Base-by-base conservation (phyloP, 2,888 invertebrate species). In the Callyntrura guangdongensis region DNA sequence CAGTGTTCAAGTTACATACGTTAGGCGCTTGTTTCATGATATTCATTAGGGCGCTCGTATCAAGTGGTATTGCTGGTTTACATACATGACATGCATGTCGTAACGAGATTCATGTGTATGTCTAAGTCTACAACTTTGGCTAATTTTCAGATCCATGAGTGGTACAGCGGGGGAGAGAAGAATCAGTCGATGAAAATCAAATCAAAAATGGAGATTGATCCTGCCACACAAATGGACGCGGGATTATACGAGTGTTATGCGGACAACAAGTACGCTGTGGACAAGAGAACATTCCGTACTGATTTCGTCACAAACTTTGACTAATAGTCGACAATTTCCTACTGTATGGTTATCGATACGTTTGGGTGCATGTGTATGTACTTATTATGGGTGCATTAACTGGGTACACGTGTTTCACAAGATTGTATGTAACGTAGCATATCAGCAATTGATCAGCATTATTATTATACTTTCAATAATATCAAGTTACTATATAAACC, bases 141-240 rank as follows among this genome's bases (percentile, higher is more conserved):
- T 36, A 4, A 4, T 36, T 36, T 36, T 88, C 93, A 98, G 98
- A 97, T 98, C 61, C 98, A 98, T 95, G 98, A 98, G 95, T 98
- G 98, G 98, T 96, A 97, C 93, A 96, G 97, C 92, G 97, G 97
- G 9, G 96, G 97, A 0, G 98, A 98, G 94, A 97, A 96, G 94
- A 77, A 77, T 53, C 49, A 53, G 53, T 77, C 77, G 25, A 49
- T 77, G 53, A 77, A 77, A 25, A 97, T 98, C 59, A 98, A 98
- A 95, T 98, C 98, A 36, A 98, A 98, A 96, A 96, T 98, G 94
- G 98, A 98, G 96, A 98, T 98, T 79, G 98, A 98, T 95, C 98
- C 98, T 11, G 98, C 98, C 0, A 98, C 98, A 3, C 98, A 98
- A 95, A 98, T 98, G 98, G 98, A 98, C 95, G 98, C 98, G 12